Evolutionary conservation across 2,797 vertebrate species (phyloP).

Genomic region (Echeneis naucrates): DNA sequence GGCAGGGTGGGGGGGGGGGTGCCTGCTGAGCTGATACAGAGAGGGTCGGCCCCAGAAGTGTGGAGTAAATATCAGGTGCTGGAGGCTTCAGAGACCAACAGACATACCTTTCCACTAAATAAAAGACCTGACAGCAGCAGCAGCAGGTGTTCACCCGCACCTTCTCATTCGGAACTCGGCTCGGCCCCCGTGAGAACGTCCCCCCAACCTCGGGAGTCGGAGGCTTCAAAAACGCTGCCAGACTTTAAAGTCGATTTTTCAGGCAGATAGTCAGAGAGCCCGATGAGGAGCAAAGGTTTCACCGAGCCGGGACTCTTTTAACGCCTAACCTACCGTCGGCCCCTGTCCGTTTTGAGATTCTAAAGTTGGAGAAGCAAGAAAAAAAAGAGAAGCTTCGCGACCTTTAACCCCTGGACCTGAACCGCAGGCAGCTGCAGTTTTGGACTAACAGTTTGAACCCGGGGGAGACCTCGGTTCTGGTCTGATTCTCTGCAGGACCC

Average conservation of each 20-base stretch:
- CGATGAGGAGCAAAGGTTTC: too few relatives aligned
- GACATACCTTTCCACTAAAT: constrained; percentile 72
- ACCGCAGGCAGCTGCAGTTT: too few relatives aligned
- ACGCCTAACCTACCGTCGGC: too few relatives aligned
- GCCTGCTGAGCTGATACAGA: constrained; percentile 31
- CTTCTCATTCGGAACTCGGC: constrained; percentile 45
- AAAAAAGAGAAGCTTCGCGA: too few relatives aligned
- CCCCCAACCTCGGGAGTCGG: neutral
- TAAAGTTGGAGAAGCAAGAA: too few relatives aligned
- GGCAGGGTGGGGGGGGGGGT: constrained; percentile 14
- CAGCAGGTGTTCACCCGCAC: constrained; percentile 67
- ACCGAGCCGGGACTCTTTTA: too few relatives aligned
- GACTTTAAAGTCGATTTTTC: neutral
- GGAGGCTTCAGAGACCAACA: constrained; percentile 25
- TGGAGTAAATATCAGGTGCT: constrained; percentile 72
- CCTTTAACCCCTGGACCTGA: too few relatives aligned
- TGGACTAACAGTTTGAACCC: too few relatives aligned
- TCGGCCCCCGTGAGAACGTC: constrained; percentile 18
- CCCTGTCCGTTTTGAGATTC: too few relatives aligned
- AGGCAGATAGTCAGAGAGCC: neutral
- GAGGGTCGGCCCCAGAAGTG: constrained; percentile 27
- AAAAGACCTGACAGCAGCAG: constrained; percentile 48
- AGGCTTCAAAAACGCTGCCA: neutral
- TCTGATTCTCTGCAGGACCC: too few relatives aligned
- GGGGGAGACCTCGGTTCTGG: too few relatives aligned